Conservation (phyloP, 2,797 vertebrate species). For the Enteromius afrohamiltoni region DNA sequence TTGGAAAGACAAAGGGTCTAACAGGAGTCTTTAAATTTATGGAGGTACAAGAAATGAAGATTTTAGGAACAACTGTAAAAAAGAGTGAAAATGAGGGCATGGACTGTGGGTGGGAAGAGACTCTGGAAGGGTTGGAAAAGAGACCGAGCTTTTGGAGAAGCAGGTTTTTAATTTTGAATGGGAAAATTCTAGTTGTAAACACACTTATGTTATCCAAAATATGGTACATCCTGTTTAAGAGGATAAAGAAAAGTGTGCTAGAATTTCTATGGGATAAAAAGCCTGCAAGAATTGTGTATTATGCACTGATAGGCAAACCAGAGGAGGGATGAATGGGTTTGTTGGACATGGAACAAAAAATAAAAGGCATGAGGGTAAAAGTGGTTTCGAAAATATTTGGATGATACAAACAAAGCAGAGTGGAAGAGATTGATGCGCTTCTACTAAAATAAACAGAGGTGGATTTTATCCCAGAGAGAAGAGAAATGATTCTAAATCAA, state of each 20-base stretch:
- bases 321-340: neutral
- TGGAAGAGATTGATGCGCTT: neutral
- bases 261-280: conserved; percentile 8
- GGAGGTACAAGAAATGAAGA: neutral
- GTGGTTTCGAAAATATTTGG: neutral
- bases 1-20: neutral
- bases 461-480: conserved; percentile 1
- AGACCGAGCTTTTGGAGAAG: neutral
- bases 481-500: neutral
- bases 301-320: neutral
- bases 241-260: conserved; percentile 3
- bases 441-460: neutral
- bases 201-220: neutral
- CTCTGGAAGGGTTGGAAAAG: neutral
- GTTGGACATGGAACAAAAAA: neutral
- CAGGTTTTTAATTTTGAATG: neutral
- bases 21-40: neutral
- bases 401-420: neutral
- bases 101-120: neutral
- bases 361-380: neutral
- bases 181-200: neutral
- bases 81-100: neutral
- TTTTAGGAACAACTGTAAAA: neutral
- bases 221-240: neutral
- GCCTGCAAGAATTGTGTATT: neutral